Evolutionary conservation across 2,113 vertebrate species (phyloP), one percentile per base, ranked within the genome.

Genomic region (Notarius lentiginosus): DNA sequence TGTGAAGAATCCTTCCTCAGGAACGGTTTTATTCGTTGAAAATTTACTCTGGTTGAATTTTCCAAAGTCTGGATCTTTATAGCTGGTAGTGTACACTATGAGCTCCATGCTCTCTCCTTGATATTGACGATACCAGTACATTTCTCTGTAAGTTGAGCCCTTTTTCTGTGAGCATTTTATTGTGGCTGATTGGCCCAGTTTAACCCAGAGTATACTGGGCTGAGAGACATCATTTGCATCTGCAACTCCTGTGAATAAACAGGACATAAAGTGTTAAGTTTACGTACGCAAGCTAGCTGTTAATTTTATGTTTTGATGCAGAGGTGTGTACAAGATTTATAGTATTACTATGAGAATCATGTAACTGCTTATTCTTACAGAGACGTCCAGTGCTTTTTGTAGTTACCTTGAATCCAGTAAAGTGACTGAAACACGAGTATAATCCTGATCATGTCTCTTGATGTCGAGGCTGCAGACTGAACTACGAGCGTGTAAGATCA

Each of bases 121-220:
- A n/a, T 66, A 82, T 60, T 91, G 90, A 34, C 72, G 77, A 75
- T 55, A 90, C 89, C 89, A 91, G 86, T 90, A 89, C 88, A 91
- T 91, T 24, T 82, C 82, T 9, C 41, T n/a, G 17, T 90, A 80
- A 47, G 15, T 1, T 27, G 51, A 8, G 47, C 17, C 53, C n/a
- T 79, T 84, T 15, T 27, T 84, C 15, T 87, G 86, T 68, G n/a
- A n/a, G 51, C 82, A 84, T 56, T 47, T 49, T 5, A 89, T 61
- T 41, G 87, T 82, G 61, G 83, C 90, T 51, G 87, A 65, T 84
- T 85, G 60, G 2, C 87, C 85, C 2, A 6, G 49, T 30, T 27
- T 0, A 27, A 14, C 79, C 65, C 72, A 79, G 77, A 82, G 61
- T 11, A 73, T 10, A 22, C 12, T 18, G 77, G 88, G 87, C 72